Base-by-base conservation (phyloP, 2,888 invertebrate species). In the Agrochola lychnidis region DNA sequence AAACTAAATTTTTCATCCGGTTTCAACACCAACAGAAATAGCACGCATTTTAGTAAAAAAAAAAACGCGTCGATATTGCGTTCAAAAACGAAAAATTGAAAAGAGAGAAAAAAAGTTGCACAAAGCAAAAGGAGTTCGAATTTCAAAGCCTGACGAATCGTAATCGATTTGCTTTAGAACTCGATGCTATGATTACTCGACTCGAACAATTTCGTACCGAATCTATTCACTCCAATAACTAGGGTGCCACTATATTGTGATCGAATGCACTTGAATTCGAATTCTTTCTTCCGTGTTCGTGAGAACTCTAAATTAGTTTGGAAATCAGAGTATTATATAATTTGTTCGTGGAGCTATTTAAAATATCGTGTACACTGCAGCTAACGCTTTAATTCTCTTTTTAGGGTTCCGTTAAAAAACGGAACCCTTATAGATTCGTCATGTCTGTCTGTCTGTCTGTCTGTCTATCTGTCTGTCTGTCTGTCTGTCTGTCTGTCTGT, bases 121-220 rank as follows among this genome's bases (percentile, higher is more conserved):
- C 85, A 90, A 89, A 89, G 87, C 87, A 86, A 81, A 82, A 86
- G 84, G 86, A 86, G 92, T 91, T 93, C 91, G 90, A 89, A 91
- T 92, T 94, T 92, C 92, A 90, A 92, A 91, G 91, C 92, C 88
- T 93, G 93, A 91, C 93, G 92, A 94, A 94, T 93, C 85, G 89
- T 88, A 89, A 89, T 88, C 90, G 91, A 93, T 93, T 93, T 86
- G 93, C 90, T 92, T 89, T 90, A 89, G 88, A 91, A 90, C 88
- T 88, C 89, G 90, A 89, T 84, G 86, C 89, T 73, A 78, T 87
- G 89, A 88, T 88, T 89, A 86, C 86, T 87, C 87, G 79, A 70
- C 63, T 76, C 81, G 87, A 85, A 87, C 86, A 79, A 89, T 88
- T 87, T 82, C 80, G 85, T 83, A 83, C 85, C 90, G 83, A 89